phyloP scores from a whole-genome alignment of 2,888 invertebrate genomes.

The Thymelicus sylvestris region DNA sequence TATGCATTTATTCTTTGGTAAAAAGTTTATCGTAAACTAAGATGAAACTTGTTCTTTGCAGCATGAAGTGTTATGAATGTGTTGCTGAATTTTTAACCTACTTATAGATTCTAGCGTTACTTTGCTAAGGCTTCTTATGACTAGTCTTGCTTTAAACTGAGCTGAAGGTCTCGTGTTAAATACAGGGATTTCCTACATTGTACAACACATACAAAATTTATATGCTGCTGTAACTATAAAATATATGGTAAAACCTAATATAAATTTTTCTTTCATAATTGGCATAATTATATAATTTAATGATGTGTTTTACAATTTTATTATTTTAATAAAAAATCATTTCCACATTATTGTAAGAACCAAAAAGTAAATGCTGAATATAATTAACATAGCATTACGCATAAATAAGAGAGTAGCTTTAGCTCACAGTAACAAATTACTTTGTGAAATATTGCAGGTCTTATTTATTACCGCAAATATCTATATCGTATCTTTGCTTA shows the following conservation, averaged over 20 bases:
- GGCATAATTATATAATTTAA: too few relatives aligned
- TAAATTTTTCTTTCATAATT: too few relatives aligned
- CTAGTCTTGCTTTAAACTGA: conserved; percentile 13
- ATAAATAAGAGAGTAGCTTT: too few relatives aligned
- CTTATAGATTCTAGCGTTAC: conserved; percentile 28
- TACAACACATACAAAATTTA: not conserved
- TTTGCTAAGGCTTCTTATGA: conserved; percentile 33
- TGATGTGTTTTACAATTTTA: too few relatives aligned
- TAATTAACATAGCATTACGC: too few relatives aligned
- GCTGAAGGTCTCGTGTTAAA: conserved; percentile 24
- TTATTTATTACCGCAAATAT: not conserved
- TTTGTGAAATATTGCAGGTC: too few relatives aligned
- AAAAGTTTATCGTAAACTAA: not conserved
- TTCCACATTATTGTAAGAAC: too few relatives aligned
- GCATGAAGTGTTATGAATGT: not conserved
- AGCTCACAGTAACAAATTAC: too few relatives aligned
- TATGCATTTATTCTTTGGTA: not conserved
- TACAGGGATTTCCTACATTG: conserved; percentile 22
- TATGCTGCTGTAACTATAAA: not conserved
- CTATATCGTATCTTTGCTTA: not conserved
- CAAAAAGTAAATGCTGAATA: too few relatives aligned
- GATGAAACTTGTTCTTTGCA: not conserved
- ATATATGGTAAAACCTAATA: not conserved
- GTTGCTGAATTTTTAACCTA: conserved; percentile 21
- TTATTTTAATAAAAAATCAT: too few relatives aligned